Base-by-base conservation (phyloP, 1,140 invertebrate species). In the Diachasma alloeum region DNA sequence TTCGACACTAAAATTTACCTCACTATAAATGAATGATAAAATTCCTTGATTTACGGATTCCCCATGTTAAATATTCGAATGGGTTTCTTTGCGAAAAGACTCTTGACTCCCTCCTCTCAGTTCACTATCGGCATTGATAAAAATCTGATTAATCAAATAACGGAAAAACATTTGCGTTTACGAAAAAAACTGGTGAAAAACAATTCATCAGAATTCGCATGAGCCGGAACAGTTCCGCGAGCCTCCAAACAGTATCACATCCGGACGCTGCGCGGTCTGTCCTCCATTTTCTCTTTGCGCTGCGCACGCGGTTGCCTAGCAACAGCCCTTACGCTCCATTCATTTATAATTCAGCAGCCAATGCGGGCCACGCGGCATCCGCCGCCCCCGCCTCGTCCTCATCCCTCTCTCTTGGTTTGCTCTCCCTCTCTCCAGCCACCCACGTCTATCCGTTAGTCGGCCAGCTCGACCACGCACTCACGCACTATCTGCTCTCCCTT, bases 341-440 rank as follows among this genome's bases (percentile, higher is more conserved):
- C 88, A 90, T 90, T 88, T 90, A 90, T 90, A 90, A 90, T 90
- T 90, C 88, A 90, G 78, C 87, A 89, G 84, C 88, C 88, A 89
- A 89, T 90, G 88, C 88, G 88, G 87, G 87, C 88, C 88, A 89
- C 87, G 88, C 87, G 87, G 86, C 80, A 83, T 39, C 39, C n/a
- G 63, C 85, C 84, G 82, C 84, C 85, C 84, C 85, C 80, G 78
- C 83, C 83, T 81, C 82, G 82, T 86, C 84, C 82, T 81, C 81
- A 31, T 31, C 31, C 82, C 81, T 78, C 79, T 81, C 79, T 68
- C 80, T 46, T 22, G 53, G 17, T 31, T 31, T 31, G 31, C 31
- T 31, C 17, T 59, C 4, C 1, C 17, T 19, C 17, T 10, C 10
- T 10, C 15, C 56, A 59, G 3, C 17, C 56, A 22, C 24, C 17